A percentile compares a stretch with the other conserved stretches of the same genome.
These are phyloP conservation scores for Melanotaenia pygmaea DNA, from an alignment of 2,797 vertebrate genomes.

Conservation along the genomic window DNA sequence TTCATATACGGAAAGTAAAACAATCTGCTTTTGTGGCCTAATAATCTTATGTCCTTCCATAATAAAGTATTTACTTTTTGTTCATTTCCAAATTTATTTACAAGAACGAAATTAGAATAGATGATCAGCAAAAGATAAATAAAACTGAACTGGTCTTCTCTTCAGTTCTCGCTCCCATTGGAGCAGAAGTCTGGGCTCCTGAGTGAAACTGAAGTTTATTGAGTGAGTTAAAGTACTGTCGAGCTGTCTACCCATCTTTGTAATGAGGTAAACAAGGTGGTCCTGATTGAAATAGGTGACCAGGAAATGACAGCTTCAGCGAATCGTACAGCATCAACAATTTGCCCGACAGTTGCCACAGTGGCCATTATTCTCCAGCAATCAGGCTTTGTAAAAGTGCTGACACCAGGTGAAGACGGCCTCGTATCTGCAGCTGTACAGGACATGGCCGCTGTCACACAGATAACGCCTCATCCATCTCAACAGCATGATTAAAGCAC, in stretches of 20 bases:
- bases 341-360: slow-evolving; percentile 71
- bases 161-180: slow-evolving; percentile 38
- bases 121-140: slow-evolving; percentile 15
- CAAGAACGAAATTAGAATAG: neutral
- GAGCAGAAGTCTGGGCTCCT: slow-evolving; percentile 50
- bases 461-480: slow-evolving; percentile 39
- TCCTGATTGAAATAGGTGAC: slow-evolving; percentile 70
- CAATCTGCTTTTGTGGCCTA: neutral
- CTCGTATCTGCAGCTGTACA: slow-evolving; percentile 16
- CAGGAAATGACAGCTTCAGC: slow-evolving; percentile 66
- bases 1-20: neutral
- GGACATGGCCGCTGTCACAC: slow-evolving; percentile 20
- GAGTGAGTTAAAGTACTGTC: slow-evolving; percentile 39
- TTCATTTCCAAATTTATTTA: neutral
- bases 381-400: slow-evolving; percentile 67
- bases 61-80: neutral
- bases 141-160: slow-evolving; percentile 40
- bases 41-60: neutral
- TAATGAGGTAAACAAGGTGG: slow-evolving; percentile 73
- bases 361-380: slow-evolving; percentile 70
- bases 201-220: slow-evolving; percentile 45
- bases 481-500: slow-evolving; percentile 47
- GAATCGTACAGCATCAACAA: slow-evolving; percentile 51
- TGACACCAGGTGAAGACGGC: slow-evolving; percentile 57
- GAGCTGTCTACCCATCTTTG: slow-evolving; percentile 58